Percentiles rank a stretch among this genome's conserved stretches.
Conservation (phyloP, 2,113 vertebrate genomes). For the Tichodroma muraria region DNA sequence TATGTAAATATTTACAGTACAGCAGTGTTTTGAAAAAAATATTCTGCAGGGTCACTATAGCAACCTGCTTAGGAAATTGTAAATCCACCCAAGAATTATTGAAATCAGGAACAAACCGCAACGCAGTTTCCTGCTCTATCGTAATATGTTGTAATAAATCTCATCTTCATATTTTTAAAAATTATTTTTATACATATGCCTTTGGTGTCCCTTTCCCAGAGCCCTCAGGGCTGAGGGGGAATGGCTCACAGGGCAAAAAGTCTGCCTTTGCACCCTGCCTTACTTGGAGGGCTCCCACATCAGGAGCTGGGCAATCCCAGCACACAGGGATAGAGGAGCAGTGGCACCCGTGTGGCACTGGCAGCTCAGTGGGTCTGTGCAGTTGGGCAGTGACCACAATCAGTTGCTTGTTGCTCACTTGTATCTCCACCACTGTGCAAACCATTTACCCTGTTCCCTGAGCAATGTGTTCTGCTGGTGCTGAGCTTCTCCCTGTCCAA, state of each 20-base stretch:
- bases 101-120: neutral
- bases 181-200: neutral
- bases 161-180: neutral
- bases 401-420: neutral
- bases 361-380: no score
- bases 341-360: fast-evolving
- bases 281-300: neutral
- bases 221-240: neutral
- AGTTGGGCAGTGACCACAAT: neutral
- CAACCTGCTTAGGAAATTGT: conserved; percentile 45
- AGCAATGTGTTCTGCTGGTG: neutral
- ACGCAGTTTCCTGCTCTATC: neutral
- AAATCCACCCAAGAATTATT: neutral
- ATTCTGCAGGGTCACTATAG: conserved; percentile 36
- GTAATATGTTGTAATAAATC: neutral
- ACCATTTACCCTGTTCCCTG: neutral
- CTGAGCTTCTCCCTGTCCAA: neutral
- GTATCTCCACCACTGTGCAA: fast-evolving
- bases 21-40: conserved; percentile 41
- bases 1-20: conserved; percentile 58
- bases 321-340: neutral
- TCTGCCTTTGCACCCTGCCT: neutral
- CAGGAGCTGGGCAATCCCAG: neutral
- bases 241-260: neutral
- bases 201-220: neutral